A percentile compares a stretch with the other conserved stretches of the same genome.
Conservation (phyloP, 2,888 invertebrate species). For the Agrypnus murinus region DNA sequence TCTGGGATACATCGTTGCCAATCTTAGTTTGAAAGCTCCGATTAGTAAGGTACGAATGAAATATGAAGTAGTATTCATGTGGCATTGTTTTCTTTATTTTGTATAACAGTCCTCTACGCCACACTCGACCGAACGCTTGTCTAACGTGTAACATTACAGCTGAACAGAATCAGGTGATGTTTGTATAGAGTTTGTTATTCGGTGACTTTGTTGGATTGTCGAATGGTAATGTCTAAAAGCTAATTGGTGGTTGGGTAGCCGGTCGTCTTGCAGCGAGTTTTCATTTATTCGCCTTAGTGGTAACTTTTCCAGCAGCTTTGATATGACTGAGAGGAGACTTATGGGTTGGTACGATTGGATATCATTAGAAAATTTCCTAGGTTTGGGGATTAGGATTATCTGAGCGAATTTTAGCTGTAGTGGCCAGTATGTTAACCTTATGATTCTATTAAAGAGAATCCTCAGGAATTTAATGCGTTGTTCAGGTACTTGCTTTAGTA, state of each 20-base stretch:
- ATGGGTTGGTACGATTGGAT: constrained; percentile 11
- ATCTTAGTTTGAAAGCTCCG: too few species aligned
- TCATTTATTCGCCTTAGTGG: neutral
- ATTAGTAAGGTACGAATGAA: constrained; percentile 22
- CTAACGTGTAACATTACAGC: constrained; percentile 13
- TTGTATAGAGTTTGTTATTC: constrained; percentile 10
- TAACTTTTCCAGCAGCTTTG: constrained; percentile 1
- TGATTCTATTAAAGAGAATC: constrained; percentile 22
- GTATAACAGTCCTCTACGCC: too few species aligned
- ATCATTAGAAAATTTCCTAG: too few species aligned
- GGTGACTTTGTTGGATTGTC: too few species aligned
- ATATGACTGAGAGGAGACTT: too few species aligned
- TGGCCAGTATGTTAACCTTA: constrained; percentile 21
- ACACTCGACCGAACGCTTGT: constrained; percentile 17
- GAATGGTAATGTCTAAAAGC: constrained; percentile 26
- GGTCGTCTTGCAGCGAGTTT: constrained; percentile 18
- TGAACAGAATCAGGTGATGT: constrained; percentile 18
- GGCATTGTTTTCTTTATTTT: constrained; percentile 10
- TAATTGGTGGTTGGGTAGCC: constrained; percentile 31
- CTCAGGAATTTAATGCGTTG: too few species aligned
- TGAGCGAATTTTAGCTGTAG: too few species aligned
- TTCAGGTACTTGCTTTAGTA: constrained; percentile 21
- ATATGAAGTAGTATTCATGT: constrained; percentile 9
- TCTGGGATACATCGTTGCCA: too few species aligned
- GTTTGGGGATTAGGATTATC: too few species aligned